A percentile compares a stretch with the other conserved stretches of the same genome.
These are phyloP conservation scores for Sceloporus undulatus DNA, from an alignment of 2,113 vertebrate species.

Conservation along the genomic window DNA sequence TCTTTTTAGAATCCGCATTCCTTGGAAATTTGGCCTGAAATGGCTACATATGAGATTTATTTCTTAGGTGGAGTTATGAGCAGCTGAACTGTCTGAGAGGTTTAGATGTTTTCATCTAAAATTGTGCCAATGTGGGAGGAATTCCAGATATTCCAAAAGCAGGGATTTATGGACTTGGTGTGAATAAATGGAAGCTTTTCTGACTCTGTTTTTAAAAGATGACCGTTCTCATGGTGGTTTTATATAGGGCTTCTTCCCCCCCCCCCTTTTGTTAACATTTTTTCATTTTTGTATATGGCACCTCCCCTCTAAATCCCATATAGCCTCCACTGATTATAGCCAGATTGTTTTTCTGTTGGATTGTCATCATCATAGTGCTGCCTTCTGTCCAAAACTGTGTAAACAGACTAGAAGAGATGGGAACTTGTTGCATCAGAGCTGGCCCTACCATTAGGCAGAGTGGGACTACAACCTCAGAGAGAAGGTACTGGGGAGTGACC, in stretches of 20 bases:
- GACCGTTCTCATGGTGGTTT: background rate
- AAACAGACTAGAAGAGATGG: background rate
- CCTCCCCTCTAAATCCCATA: background rate
- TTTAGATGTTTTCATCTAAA: conserved; percentile 13
- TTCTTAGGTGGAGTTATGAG: background rate
- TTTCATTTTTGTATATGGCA: background rate
- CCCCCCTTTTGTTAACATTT: no score
- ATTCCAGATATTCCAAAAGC: background rate
- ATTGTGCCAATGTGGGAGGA: background rate
- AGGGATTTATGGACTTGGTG: background rate
- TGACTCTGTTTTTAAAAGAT: background rate
- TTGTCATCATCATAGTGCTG: background rate
- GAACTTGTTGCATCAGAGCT: background rate
- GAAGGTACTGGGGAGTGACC: no score
- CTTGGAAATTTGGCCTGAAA: conserved; percentile 23
- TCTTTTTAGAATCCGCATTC: conserved; percentile 13
- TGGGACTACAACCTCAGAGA: no score
- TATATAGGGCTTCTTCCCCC: background rate
- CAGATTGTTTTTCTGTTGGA: background rate
- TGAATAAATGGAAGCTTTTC: background rate
- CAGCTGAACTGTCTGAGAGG: conserved; percentile 16
- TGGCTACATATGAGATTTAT: conserved; percentile 1
- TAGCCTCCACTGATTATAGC: background rate
- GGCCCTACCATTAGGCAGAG: no score
- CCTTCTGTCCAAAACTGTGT: background rate